Evolutionary conservation across 1,140 invertebrate genomes (phyloP).

Genomic region (Sycophila sp.): DNA sequence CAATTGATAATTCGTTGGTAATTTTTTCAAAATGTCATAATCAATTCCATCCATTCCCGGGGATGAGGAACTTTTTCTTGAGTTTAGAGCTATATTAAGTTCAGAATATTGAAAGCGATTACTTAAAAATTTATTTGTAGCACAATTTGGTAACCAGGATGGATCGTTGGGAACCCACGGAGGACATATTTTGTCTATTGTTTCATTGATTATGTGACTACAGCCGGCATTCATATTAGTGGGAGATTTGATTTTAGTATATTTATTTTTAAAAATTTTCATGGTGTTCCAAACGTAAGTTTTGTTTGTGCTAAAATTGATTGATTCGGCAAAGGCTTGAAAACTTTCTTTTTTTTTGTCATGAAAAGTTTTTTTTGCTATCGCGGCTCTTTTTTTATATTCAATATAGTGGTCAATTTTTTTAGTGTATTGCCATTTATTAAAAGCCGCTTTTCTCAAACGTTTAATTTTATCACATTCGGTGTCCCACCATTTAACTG

Average conservation of each 20-base stretch:
- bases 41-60: constrained; percentile 22
- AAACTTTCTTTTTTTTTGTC: constrained; percentile 8
- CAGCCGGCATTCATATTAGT: neutral
- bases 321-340: neutral
- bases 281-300: neutral
- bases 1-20: neutral
- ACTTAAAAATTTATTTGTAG: neutral
- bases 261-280: neutral
- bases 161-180: neutral
- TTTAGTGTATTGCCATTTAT: constrained; percentile 3
- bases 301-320: neutral
- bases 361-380: neutral
- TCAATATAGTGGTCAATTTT: neutral
- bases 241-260: neutral
- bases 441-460: neutral
- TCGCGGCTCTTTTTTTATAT: neutral
- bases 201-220: neutral
- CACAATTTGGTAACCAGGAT: neutral
- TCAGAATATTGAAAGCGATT: neutral
- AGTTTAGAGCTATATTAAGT: neutral
- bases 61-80: neutral
- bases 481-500: constrained; percentile 15
- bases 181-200: neutral
- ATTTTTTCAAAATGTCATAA: neutral
- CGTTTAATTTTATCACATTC: constrained; percentile 24